Evolutionary conservation across 1,140 invertebrate species (phyloP).

Genomic region (Microplitis mediator): DNA sequence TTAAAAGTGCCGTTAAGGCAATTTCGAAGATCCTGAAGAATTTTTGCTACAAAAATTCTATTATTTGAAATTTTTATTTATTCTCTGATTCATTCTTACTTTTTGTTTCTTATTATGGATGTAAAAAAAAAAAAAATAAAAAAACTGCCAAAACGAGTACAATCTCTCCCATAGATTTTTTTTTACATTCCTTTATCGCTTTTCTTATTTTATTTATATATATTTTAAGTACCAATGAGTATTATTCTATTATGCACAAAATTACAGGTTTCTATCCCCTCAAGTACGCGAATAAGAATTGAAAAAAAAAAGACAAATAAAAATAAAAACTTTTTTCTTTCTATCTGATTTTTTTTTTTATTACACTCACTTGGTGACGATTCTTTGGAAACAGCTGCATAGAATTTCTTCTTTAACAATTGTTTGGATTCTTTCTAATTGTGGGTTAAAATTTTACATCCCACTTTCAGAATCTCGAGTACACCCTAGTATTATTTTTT

Average conservation of each 20-base stretch:
- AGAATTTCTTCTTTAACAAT: constrained; percentile 1
- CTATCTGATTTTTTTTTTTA: constrained; percentile 3
- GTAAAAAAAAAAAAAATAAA: not conserved
- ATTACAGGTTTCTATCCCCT: constrained; percentile 53
- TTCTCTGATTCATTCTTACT: not conserved
- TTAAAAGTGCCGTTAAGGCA: constrained; percentile 33
- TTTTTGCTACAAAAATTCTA: constrained; percentile 30
- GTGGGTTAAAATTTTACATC: constrained; percentile 1
- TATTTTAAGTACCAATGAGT: not conserved
- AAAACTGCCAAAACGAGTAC: not conserved
- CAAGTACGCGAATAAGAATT: constrained; percentile 20
- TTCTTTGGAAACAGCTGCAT: constrained; percentile 37
- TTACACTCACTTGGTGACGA: not conserved
- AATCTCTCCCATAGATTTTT: not conserved
- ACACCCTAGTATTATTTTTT: not conserved
- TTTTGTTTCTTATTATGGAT: not conserved
- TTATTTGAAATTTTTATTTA: constrained; percentile 31
- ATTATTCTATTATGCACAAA: constrained; percentile 50
- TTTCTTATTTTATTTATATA: not conserved
- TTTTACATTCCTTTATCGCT: not conserved
- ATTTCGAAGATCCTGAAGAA: constrained; percentile 33
- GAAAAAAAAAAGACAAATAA: constrained; percentile 18
- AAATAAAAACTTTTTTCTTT: constrained; percentile 42
- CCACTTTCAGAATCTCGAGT: not conserved
- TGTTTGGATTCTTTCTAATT: not conserved